Base-by-base conservation (phyloP, 2,888 invertebrate species). In the Halictus ligatus region DNA sequence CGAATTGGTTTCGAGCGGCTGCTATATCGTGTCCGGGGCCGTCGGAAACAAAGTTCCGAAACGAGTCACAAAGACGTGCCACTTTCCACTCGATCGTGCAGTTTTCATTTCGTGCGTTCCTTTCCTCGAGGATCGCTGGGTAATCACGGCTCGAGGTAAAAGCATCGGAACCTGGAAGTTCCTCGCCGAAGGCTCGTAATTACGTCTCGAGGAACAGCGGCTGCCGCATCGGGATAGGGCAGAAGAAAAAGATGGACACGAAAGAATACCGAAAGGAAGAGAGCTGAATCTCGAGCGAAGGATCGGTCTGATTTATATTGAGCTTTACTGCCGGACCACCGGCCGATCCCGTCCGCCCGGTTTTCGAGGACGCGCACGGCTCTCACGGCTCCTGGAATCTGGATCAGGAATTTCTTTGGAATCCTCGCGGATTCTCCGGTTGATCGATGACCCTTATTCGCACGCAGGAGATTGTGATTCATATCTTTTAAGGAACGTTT, bases 281-380 rank as follows among this genome's bases (percentile, higher is more conserved):
- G 76, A 75, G 78, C 72, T 83, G 74, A 85, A 84, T 84, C 82
- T 83, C 77, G 82, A 78, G 48, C 78, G 77, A 71, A 82, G 83
- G 29, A 81, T 84, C 77, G 64, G 82, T 73, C 91, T 89, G 90
- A 90, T 91, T 91, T 91, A 91, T 91, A 90, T 91, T 81, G 87
- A 88, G 87, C 85, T 89, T 89, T 80, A 77, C 83, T 74, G 78
- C 81, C 72, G 85, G 82, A 83, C 81, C 80, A 54, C 64, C 12
- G 67, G 50, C 69, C 88, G 85, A 89, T 88, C 91, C 84, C 85
- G 80, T 78, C 81, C 72, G 50, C 18, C 50, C 78, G 83, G 73
- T 83, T 84, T 87, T 89, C 83, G 86, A 87, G 84, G 79, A 75
- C 58, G 85, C 75, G 82, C 83, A 72, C 69, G 79, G 76, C 86